These are phyloP conservation scores for Periphyllus acericola DNA, from an alignment of 2,888 invertebrate species.

Conservation along the genomic window DNA sequence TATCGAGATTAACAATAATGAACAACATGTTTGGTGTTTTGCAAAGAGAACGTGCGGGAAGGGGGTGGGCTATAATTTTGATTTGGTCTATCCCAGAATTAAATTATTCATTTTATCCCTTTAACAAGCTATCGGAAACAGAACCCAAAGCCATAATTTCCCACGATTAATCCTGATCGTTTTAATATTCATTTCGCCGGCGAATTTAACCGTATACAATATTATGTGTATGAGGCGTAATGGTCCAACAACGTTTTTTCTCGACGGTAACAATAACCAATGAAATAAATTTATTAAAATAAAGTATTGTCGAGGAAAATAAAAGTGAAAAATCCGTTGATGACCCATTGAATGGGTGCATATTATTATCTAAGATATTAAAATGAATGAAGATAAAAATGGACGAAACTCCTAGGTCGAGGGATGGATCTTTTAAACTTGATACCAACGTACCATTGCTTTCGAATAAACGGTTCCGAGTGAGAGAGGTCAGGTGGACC, in stretches of 20 bases:
- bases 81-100: slow-evolving; percentile 25
- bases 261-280: background rate
- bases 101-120: slow-evolving; percentile 47
- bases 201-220: background rate
- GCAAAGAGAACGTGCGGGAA: too few species aligned
- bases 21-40: slow-evolving; percentile 8
- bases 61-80: slow-evolving; percentile 28
- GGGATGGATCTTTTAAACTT: too few species aligned
- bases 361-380: too few species aligned
- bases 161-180: background rate
- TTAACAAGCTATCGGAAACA: slow-evolving; percentile 38
- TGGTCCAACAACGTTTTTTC: background rate
- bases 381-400: too few species aligned
- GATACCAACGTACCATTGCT: too few species aligned
- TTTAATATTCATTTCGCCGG: slow-evolving; percentile 24
- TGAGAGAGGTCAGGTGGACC: too few species aligned
- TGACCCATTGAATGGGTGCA: too few species aligned
- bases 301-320: too few species aligned
- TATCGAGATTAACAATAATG: slow-evolving; percentile 47
- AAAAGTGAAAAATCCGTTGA: too few species aligned
- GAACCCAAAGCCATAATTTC: background rate
- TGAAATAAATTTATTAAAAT: background rate
- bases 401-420: too few species aligned
- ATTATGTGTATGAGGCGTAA: background rate
- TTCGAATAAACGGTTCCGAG: too few species aligned